Evolutionary conservation across 2,797 vertebrate species (phyloP).

Genomic region (Catamblyrhynchus diadema): DNA sequence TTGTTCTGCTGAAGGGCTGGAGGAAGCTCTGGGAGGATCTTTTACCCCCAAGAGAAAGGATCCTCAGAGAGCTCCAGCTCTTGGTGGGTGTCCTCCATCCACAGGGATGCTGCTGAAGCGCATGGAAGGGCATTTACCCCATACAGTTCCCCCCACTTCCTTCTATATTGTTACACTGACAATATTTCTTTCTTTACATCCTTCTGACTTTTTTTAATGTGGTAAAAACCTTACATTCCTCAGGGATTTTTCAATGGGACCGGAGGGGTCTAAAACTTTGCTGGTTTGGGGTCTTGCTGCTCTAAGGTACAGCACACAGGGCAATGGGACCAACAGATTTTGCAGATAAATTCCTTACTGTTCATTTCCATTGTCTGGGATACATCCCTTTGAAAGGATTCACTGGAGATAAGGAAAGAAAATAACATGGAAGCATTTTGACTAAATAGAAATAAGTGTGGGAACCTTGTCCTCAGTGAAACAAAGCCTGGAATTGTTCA

Average conservation of each 20-base stretch:
- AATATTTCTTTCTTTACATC: background rate
- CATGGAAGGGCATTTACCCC: background rate
- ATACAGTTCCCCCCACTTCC: rapidly evolving
- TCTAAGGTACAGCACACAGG: background rate
- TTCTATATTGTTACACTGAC: background rate
- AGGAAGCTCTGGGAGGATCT: rapidly evolving
- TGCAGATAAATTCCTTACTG: background rate
- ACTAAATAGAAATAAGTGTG: background rate
- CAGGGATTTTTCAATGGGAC: background rate
- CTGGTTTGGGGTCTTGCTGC: background rate
- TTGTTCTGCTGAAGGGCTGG: background rate
- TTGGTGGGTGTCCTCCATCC: background rate
- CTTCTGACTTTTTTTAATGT: background rate
- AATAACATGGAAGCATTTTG: background rate
- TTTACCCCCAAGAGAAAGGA: background rate
- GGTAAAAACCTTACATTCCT: background rate
- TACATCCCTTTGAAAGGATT: background rate
- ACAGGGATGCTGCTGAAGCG: background rate
- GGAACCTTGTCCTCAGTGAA: background rate
- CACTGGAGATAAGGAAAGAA: background rate
- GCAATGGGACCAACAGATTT: background rate
- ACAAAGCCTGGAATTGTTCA: background rate
- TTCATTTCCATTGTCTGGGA: background rate
- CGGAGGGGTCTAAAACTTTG: background rate
- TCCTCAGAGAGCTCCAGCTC: background rate